Conservation (phyloP, 2,113 vertebrate species). For the Leptobrachium leishanense region DNA sequence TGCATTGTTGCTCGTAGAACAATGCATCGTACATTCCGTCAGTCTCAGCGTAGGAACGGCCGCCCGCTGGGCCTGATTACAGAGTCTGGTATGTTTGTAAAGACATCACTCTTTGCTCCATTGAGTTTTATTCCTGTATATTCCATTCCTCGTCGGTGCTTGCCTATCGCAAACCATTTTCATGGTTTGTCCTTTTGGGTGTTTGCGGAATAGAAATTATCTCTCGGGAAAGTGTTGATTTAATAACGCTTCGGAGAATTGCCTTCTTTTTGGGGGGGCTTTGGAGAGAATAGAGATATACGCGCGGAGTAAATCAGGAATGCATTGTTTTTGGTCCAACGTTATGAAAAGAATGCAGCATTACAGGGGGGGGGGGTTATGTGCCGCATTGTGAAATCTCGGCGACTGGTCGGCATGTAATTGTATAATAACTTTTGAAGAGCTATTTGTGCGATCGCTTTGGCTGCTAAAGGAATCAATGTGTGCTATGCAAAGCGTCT, state of each 20-base stretch:
- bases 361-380: background rate
- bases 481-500: too few relatives aligned
- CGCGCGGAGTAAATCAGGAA: background rate
- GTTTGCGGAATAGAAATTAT: conserved; percentile 24
- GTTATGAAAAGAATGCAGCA: conserved; percentile 9
- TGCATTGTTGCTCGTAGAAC: conserved; percentile 16
- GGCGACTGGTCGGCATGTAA: conserved; percentile 13
- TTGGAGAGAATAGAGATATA: background rate
- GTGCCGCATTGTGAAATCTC: conserved; percentile 13
- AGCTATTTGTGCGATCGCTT: conserved; percentile 4
- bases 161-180: conserved; percentile 30
- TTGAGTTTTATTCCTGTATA: conserved; percentile 29
- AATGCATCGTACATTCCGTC: background rate
- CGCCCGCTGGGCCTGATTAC: conserved; percentile 26
- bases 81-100: conserved; percentile 20
- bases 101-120: conserved; percentile 25
- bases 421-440: conserved; percentile 1
- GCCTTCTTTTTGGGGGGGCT: conserved; percentile 6
- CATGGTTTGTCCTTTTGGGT: conserved; percentile 26
- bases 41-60: background rate
- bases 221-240: conserved; percentile 20
- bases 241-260: conserved; percentile 35
- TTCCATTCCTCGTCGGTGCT: conserved; percentile 19
- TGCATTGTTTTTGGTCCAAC: background rate
- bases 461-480: background rate